phyloP scores from a whole-genome alignment of 1,140 invertebrate species.

The Calosoma granatense region DNA sequence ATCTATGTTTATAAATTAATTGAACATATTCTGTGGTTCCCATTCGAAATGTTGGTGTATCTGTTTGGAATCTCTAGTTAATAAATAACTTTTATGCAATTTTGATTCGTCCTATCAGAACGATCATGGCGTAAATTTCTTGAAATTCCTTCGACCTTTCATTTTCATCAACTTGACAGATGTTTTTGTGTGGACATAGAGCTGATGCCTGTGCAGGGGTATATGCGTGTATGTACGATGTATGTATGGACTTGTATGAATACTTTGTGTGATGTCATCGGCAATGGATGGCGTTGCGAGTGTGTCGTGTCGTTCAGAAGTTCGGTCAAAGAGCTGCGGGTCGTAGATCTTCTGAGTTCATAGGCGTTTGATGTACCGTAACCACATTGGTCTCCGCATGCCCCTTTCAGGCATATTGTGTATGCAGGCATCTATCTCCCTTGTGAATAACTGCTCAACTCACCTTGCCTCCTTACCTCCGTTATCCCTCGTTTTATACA shows the following conservation, averaged over 20 bases:
- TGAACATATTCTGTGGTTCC: too few relatives aligned
- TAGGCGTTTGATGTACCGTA: background rate
- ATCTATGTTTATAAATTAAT: too few relatives aligned
- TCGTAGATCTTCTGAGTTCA: background rate
- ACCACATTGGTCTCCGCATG: background rate
- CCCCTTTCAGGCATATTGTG: background rate
- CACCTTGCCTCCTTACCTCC: background rate
- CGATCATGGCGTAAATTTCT: conserved; percentile 1
- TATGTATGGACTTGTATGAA: too few relatives aligned
- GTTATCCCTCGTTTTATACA: background rate
- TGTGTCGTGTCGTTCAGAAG: background rate
- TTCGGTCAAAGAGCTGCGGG: background rate
- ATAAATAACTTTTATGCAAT: too few relatives aligned
- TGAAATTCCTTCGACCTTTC: background rate
- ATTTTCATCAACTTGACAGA: conserved; percentile 1
- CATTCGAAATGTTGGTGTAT: too few relatives aligned
- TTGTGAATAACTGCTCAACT: too few relatives aligned
- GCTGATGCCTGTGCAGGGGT: background rate
- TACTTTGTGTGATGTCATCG: too few relatives aligned
- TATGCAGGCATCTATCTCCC: too few relatives aligned
- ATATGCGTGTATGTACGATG: background rate
- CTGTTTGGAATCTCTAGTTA: too few relatives aligned
- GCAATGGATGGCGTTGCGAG: too few relatives aligned
- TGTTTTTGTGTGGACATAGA: background rate
- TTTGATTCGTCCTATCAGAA: too few relatives aligned